These are phyloP conservation scores for Pseudorectes ferrugineus DNA, from an alignment of 2,113 vertebrate species.

Conservation along the genomic window DNA sequence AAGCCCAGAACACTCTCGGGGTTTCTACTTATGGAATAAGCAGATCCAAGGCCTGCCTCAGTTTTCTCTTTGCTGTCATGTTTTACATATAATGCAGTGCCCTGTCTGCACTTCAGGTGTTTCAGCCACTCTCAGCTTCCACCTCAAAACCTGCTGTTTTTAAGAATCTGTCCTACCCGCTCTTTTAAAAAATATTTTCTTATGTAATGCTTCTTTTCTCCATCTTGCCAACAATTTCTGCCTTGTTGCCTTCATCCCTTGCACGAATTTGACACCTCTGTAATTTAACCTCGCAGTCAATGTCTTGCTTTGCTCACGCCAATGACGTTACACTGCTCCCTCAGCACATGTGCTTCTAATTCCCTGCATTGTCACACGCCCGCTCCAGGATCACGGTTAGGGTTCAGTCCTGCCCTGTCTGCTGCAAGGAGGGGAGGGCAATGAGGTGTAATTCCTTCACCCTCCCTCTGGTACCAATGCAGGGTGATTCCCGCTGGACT, in stretches of 20 bases:
- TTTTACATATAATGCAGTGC: not conserved
- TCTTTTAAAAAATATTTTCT: not conserved
- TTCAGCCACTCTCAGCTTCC: not conserved
- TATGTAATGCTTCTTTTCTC: not conserved
- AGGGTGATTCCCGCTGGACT: not conserved
- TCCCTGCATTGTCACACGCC: not conserved
- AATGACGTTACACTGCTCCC: not conserved
- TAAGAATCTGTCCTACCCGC: not conserved
- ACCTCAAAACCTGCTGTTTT: not conserved
- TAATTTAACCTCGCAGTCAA: constrained; percentile 12
- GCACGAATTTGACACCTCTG: not conserved
- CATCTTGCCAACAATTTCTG: not conserved
- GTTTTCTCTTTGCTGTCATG: not conserved
- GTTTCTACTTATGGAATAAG: not conserved
- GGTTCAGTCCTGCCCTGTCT: not conserved
- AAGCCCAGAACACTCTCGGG: not conserved
- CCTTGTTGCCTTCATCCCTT: not conserved
- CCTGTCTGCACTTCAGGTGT: not conserved
- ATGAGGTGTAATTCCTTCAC: not conserved
- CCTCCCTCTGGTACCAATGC: not conserved
- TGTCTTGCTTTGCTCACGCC: not conserved
- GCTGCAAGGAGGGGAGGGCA: not conserved
- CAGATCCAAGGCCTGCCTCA: not conserved
- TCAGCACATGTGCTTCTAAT: constrained; percentile 37
- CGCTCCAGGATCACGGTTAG: not conserved